These are phyloP conservation scores for Spinus pinus DNA, from an alignment of 2,797 vertebrate genomes.

Conservation along the genomic window DNA sequence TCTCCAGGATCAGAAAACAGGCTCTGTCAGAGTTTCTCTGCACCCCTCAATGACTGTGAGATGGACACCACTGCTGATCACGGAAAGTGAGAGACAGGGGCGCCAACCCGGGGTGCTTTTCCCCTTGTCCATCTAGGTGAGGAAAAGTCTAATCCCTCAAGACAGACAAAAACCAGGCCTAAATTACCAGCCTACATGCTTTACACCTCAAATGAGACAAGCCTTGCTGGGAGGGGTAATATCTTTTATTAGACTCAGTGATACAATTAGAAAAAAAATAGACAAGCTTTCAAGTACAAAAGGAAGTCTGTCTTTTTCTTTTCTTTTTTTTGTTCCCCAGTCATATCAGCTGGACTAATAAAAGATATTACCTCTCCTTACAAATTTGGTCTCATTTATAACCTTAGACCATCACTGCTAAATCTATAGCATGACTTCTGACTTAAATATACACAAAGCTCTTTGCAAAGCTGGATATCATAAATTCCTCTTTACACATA, in stretches of 20 bases:
- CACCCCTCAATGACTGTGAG: not conserved
- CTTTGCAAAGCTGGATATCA: slow-evolving; percentile 11
- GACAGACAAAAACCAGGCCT: not conserved
- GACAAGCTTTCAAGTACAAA: not conserved
- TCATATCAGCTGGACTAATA: slow-evolving; percentile 31
- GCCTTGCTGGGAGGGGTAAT: not conserved
- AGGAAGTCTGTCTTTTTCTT: not conserved
- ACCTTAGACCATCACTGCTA: slow-evolving; percentile 1
- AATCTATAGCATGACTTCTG: slow-evolving; percentile 7
- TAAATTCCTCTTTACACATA: slow-evolving; percentile 34
- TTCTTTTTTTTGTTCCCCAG: not conserved
- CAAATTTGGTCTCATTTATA: slow-evolving; percentile 58
- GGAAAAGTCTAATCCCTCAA: not conserved
- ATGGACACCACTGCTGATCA: not conserved
- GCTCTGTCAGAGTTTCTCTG: not conserved
- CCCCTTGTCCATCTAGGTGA: not conserved
- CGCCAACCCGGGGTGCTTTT: rapidly evolving
- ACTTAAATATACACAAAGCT: slow-evolving; percentile 26
- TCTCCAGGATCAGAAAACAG: not conserved
- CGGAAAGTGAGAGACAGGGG: not conserved
- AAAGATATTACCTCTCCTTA: slow-evolving; percentile 52
- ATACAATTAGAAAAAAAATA: slow-evolving; percentile 18
- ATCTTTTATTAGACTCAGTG: slow-evolving; percentile 28
- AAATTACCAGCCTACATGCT: not conserved
- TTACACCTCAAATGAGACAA: slow-evolving; percentile 19